Percentiles rank a stretch among this genome's conserved stretches.
Conservation (phyloP, 2,888 invertebrate genomes). For the Camponotus fellah region DNA sequence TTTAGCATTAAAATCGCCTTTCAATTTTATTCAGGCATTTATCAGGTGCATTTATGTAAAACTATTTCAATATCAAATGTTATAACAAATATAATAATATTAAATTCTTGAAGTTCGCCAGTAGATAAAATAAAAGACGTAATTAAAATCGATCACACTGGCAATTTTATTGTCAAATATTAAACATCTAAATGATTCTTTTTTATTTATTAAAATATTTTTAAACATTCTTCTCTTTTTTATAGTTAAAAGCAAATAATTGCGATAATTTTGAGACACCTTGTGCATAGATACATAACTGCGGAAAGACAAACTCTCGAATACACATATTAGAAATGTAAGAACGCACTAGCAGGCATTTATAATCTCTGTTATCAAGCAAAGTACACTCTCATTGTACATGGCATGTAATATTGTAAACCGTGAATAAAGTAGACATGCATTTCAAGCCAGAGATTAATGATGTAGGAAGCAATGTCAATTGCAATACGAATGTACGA, state of each 20-base stretch:
- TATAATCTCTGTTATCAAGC: constrained; percentile 56
- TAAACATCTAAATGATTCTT: too few species aligned
- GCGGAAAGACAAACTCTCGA: constrained; percentile 46
- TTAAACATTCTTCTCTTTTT: too few species aligned
- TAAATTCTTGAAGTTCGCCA: too few species aligned
- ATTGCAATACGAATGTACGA: constrained; percentile 27
- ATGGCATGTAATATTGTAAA: constrained; percentile 41
- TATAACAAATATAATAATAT: too few species aligned
- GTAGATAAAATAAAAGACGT: too few species aligned
- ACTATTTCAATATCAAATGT: too few species aligned
- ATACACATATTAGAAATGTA: constrained; percentile 46
- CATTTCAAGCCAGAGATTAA: constrained; percentile 49
- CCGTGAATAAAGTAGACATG: constrained; percentile 53
- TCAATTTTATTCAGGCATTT: too few species aligned
- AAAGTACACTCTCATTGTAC: constrained; percentile 49
- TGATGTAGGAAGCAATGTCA: constrained; percentile 59
- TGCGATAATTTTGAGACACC: neutral
- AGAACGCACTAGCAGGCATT: constrained; percentile 42
- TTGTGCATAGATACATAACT: neutral
- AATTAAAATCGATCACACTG: too few species aligned
- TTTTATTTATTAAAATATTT: too few species aligned
- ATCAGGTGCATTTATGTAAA: too few species aligned
- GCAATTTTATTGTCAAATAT: too few species aligned
- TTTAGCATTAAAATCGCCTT: too few species aligned
- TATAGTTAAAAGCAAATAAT: neutral